Evolutionary conservation across 2,113 vertebrate genomes (phyloP), one percentile per base, ranked within the genome.

Genomic region (Dascyllus trimaculatus): DNA sequence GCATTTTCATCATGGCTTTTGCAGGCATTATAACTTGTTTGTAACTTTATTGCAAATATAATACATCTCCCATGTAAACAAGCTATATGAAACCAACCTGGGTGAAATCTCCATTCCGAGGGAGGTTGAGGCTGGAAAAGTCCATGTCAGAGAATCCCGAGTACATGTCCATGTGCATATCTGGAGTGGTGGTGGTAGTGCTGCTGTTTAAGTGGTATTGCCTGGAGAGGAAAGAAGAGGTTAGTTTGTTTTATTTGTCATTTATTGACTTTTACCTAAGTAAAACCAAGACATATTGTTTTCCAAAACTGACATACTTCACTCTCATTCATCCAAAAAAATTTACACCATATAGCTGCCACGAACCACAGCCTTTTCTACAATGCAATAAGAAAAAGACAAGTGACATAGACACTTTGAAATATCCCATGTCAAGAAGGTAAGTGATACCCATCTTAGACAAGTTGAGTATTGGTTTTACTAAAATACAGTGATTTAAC

Each of bases 141-240:
- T 94, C 91, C 60, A 94, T 48, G 4, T 93, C 92, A 46, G 87
- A 14, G 53, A 94, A 92, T 65, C 86, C 77, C 11, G 89, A 79
- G 80, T 86, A 93, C 69, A 94, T 78, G 59, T 95, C 94, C 91
- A 93, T 91, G 79, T 84, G 90, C 90, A 92, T 90, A 77, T 94
- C 94, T 26, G 90, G 81, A 60, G 82, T 75, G 67, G 78, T 78
- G 84, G 84, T 80, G 85, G 87, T 89, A 68, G 81, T 89, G 88
- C 87, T 92, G 91, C 81, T 88, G 81, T 83, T 93, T 75, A 92
- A 89, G 88, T 90, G 88, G 90, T 93, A 94, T 90, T 94, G 94
- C 94, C 95, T 95, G 38, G 7, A 67, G 18, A 66, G 56, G 48
- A 68, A 29, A 61, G 25, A 69, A 46, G 19, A 54, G 5, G 43